Conservation (phyloP, 1,140 invertebrate species). For the Megalopta genalis region DNA sequence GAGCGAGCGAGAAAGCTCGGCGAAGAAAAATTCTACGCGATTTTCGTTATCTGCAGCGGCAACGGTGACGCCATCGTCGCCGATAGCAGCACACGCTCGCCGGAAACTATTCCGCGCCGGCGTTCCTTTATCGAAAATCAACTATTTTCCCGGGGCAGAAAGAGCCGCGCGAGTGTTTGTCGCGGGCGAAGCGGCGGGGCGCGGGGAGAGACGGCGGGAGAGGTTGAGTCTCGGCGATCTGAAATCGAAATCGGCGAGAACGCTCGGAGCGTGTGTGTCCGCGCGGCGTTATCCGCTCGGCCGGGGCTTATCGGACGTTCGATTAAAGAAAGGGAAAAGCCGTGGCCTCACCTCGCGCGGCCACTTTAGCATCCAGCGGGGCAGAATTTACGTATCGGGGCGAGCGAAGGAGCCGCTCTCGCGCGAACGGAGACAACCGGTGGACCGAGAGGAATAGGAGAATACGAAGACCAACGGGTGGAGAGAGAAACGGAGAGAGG, state of each 20-base stretch:
- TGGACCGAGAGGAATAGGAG: conserved; percentile 27
- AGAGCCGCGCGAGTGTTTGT: not conserved
- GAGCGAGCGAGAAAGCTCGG: not conserved
- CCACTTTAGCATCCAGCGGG: conserved; percentile 15
- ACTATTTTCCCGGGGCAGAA: not conserved
- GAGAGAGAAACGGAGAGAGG: conserved; percentile 9
- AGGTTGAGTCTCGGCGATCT: not conserved
- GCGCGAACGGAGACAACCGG: not conserved
- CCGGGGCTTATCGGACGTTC: not conserved
- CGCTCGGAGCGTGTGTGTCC: not conserved
- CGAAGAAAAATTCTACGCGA: not conserved
- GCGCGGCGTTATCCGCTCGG: not conserved
- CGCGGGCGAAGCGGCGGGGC: not conserved
- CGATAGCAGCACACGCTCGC: not conserved
- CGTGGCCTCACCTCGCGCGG: conserved; percentile 39
- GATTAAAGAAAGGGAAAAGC: conserved; percentile 36
- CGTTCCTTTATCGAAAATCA: conserved; percentile 1
- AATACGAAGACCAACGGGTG: too few species aligned
- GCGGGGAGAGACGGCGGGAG: too few species aligned
- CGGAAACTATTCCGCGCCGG: not conserved
- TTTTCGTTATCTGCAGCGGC: not conserved
- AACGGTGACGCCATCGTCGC: not conserved
- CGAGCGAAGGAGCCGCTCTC: not conserved
- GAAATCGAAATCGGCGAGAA: conserved; percentile 25
- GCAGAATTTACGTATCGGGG: conserved; percentile 40